Conservation (phyloP, 2,113 vertebrate species). For the Petrocephalus microphthalmus region DNA sequence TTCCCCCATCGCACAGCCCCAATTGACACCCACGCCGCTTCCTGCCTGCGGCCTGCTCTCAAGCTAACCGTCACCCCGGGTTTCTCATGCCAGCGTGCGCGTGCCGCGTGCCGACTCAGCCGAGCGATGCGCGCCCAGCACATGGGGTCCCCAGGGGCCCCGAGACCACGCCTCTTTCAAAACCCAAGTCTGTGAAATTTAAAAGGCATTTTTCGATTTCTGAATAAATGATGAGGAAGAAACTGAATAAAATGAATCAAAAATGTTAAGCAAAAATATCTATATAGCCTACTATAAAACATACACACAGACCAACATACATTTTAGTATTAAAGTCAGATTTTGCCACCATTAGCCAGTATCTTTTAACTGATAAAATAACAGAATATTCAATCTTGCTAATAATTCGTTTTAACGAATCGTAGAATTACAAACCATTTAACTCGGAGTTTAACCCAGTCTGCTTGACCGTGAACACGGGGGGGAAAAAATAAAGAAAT, state of each 20-base stretch:
- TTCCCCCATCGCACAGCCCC: slow-evolving; percentile 46
- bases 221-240: neutral
- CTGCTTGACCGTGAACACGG: neutral
- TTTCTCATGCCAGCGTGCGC: neutral
- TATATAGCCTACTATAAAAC: neutral
- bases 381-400: neutral
- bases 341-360: neutral
- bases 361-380: neutral
- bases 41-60: slow-evolving; percentile 43
- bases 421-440: neutral
- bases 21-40: slow-evolving; percentile 70
- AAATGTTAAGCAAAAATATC: neutral
- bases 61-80: neutral
- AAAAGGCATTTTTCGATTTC: neutral
- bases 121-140: neutral
- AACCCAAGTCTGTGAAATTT: neutral
- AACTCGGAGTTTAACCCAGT: neutral
- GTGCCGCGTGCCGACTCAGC: neutral
- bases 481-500: neutral
- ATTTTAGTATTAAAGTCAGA: neutral
- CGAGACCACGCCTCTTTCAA: neutral
- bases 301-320: neutral
- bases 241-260: neutral
- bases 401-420: neutral
- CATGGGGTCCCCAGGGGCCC: neutral